phyloP scores from a whole-genome alignment of 2,888 invertebrate species.

The Mythimna impura region DNA sequence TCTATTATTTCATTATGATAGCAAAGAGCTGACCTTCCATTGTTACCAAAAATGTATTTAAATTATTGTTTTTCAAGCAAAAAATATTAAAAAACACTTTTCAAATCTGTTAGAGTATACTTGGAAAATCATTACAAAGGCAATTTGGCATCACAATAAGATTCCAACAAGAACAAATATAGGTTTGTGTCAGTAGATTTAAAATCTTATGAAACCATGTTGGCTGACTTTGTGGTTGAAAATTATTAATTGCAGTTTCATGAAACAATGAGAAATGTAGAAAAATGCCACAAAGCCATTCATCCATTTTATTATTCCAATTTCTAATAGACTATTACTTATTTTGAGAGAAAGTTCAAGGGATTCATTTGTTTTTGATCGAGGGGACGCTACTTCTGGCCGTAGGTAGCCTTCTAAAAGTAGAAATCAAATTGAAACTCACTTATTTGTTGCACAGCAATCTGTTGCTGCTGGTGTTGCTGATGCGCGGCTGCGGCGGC shows the following conservation, averaged over 20 bases:
- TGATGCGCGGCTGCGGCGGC: constrained; percentile 84
- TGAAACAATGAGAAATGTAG: not conserved
- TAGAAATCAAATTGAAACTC: constrained; percentile 66
- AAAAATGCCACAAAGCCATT: not conserved
- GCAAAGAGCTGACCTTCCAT: no score
- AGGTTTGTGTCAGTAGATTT: not conserved
- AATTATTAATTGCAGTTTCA: not conserved
- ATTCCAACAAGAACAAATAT: not conserved
- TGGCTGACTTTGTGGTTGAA: not conserved
- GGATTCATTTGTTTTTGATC: constrained; percentile 41
- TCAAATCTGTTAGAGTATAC: no score
- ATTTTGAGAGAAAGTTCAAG: not conserved
- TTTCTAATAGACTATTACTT: no score
- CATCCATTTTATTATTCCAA: not conserved
- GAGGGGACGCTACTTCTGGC: not conserved
- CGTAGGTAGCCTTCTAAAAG: not conserved
- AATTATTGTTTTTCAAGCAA: no score
- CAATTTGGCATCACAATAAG: not conserved
- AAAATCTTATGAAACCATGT: not conserved
- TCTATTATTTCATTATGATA: not conserved
- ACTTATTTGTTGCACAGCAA: constrained; percentile 86
- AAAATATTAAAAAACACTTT: no score
- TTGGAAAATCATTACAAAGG: not conserved
- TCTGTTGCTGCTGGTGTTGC: constrained; percentile 82
- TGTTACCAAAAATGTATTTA: no score